Conservation (phyloP, 1,140 invertebrate genomes). For the Drosophila asahinai region DNA sequence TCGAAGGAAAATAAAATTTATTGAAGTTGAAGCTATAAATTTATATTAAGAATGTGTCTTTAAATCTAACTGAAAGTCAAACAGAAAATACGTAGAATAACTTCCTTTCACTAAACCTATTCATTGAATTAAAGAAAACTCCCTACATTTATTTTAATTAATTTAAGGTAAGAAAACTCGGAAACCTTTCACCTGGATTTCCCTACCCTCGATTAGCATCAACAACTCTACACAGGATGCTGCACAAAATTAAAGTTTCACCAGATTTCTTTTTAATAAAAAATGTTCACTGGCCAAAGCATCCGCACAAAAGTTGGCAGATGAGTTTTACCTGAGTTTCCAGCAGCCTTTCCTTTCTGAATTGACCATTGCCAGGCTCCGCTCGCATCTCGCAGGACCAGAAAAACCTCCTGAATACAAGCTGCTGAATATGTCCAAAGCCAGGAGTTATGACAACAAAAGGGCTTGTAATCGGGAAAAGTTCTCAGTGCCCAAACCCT, state of each 20-base stretch:
- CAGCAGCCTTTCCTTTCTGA: conserved; percentile 4
- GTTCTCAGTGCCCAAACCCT: conserved; percentile 42
- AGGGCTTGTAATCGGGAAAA: conserved; percentile 41
- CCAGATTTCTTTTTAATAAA: conserved; percentile 22
- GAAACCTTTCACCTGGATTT: conserved; percentile 5
- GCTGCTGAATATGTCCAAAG: conserved; percentile 10
- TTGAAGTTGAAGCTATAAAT: background rate
- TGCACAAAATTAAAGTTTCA: conserved; percentile 11
- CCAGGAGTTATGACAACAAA: conserved; percentile 45
- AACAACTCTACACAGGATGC: background rate
- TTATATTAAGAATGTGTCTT: too few species aligned
- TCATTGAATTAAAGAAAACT: background rate
- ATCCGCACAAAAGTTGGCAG: conserved; percentile 4
- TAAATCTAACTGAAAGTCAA: background rate
- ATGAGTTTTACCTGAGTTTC: conserved; percentile 9
- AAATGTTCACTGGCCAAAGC: conserved; percentile 2
- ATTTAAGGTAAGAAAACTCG: conserved; percentile 5
- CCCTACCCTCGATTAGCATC: background rate
- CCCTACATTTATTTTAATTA: conserved; percentile 8
- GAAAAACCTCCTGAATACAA: conserved; percentile 7
- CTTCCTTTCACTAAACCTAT: background rate
- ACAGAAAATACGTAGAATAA: background rate
- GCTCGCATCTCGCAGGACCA: conserved; percentile 17
- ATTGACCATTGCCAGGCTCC: conserved; percentile 15
- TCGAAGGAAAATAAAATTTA: background rate